These are phyloP conservation scores for Aphaenogaster floridana DNA, from an alignment of 1,140 invertebrate species.

Conservation along the genomic window DNA sequence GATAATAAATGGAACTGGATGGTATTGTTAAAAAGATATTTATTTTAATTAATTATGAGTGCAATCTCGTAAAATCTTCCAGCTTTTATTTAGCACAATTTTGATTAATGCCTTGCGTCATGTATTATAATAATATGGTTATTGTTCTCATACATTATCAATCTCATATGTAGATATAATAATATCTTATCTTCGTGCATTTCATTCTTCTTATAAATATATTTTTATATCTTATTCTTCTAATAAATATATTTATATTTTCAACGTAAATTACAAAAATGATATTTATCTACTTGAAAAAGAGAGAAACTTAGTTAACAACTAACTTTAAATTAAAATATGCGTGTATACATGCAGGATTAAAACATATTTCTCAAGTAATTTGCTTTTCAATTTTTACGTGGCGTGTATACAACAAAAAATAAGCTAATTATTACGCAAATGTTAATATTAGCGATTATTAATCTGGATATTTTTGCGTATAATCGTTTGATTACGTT, in stretches of 20 bases:
- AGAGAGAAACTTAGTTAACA: not conserved
- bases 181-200: not conserved
- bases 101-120: not conserved
- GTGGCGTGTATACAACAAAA: not conserved
- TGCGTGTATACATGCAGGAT: not conserved
- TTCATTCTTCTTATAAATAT: not conserved
- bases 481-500: constrained; percentile 30
- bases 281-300: not conserved
- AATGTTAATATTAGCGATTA: constrained; percentile 3
- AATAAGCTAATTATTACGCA: not conserved
- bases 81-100: not conserved
- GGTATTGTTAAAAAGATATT: not conserved
- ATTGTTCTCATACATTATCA: not conserved
- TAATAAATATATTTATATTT: not conserved
- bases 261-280: not conserved
- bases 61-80: not conserved
- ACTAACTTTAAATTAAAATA: constrained; percentile 2
- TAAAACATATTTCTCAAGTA: constrained; percentile 6
- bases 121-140: constrained; percentile 13
- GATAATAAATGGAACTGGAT: constrained; percentile 9
- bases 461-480: not conserved
- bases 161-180: not conserved
- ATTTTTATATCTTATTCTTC: not conserved
- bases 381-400: constrained; percentile 12
- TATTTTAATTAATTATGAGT: constrained; percentile 18